Conservation (phyloP, 2,797 vertebrate genomes). For the Betta splendens region DNA sequence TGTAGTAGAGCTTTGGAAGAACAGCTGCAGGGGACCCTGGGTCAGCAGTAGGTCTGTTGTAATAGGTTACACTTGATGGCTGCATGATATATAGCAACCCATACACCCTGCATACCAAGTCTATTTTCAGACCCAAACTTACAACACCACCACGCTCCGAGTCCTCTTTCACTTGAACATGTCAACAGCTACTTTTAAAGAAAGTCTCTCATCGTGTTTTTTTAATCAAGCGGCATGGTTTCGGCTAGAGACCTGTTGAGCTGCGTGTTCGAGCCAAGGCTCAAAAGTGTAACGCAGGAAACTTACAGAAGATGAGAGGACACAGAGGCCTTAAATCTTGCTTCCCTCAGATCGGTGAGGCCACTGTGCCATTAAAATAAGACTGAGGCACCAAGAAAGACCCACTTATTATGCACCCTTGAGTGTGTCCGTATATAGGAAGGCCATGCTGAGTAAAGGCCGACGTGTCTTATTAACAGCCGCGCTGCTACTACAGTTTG, state of each 20-base stretch:
- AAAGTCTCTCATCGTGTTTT: slow-evolving; percentile 31
- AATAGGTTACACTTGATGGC: slow-evolving; percentile 58
- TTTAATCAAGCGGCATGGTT: slow-evolving; percentile 32
- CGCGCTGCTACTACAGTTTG: slow-evolving; percentile 47
- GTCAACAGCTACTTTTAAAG: slow-evolving; percentile 48
- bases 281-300: neutral
- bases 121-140: slow-evolving; percentile 59
- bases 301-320: slow-evolving; percentile 16
- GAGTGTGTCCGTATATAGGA: slow-evolving; percentile 26
- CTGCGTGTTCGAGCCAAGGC: slow-evolving; percentile 1
- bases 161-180: slow-evolving; percentile 25
- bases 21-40: slow-evolving; percentile 56
- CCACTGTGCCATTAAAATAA: slow-evolving; percentile 8
- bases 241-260: slow-evolving; percentile 12
- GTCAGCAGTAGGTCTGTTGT: slow-evolving; percentile 47
- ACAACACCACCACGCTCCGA: slow-evolving; percentile 47
- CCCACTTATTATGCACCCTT: slow-evolving; percentile 12
- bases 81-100: slow-evolving; percentile 58
- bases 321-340: neutral
- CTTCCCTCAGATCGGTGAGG: slow-evolving; percentile 6
- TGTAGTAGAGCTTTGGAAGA: slow-evolving; percentile 40
- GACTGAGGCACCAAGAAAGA: slow-evolving; percentile 7
- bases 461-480: slow-evolving; percentile 53
- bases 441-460: slow-evolving; percentile 25
- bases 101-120: slow-evolving; percentile 40